Conservation (phyloP, 2,797 vertebrate species). For the Spheniscus humboldti region DNA sequence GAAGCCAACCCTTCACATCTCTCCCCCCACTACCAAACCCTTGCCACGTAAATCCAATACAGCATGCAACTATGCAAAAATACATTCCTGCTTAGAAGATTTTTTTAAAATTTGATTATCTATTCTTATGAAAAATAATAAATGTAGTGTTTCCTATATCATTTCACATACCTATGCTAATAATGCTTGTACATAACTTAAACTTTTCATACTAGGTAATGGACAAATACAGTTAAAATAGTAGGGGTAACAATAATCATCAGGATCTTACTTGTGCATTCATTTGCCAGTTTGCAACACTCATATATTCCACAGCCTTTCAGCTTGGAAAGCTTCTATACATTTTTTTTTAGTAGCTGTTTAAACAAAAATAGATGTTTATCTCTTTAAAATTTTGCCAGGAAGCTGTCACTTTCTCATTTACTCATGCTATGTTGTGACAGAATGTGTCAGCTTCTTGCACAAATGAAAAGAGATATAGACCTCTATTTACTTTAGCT, state of each 20-base stretch:
- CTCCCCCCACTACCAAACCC: not conserved
- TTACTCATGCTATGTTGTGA: constrained; percentile 79
- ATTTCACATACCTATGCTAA: not conserved
- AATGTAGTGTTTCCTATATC: not conserved
- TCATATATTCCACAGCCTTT: constrained; percentile 63
- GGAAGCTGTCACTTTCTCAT: constrained; percentile 79
- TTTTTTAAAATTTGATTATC: not conserved
- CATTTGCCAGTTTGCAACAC: constrained; percentile 51
- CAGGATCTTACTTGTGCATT: constrained; percentile 27
- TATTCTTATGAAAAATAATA: not conserved
- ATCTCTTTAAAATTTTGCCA: constrained; percentile 82
- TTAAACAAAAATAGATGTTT: constrained; percentile 84
- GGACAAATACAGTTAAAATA: constrained; percentile 6
- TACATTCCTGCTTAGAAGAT: not conserved
- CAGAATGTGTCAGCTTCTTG: constrained; percentile 79
- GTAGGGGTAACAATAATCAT: not conserved
- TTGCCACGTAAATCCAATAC: not conserved
- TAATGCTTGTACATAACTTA: not conserved
- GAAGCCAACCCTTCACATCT: not conserved
- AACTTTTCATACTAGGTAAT: not conserved
- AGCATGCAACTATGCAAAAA: not conserved
- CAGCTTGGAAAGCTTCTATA: constrained; percentile 63
- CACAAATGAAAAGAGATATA: constrained; percentile 81
- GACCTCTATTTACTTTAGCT: constrained; percentile 78
- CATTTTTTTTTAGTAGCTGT: constrained; percentile 60